These are phyloP conservation scores for Macrotus californicus DNA, from an alignment of 2,113 vertebrate genomes.

Conservation along the genomic window DNA sequence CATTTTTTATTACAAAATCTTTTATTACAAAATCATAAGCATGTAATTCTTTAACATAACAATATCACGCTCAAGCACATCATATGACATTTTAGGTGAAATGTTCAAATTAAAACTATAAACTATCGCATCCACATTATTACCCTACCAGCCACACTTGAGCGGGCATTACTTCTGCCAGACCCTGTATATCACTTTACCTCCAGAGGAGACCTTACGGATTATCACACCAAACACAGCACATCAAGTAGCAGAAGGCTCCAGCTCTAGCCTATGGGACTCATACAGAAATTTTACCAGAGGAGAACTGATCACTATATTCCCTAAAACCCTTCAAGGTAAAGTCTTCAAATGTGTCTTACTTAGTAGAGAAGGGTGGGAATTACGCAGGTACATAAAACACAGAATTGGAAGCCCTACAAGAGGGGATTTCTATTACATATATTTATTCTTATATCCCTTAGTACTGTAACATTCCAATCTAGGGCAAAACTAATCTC, in stretches of 20 bases:
- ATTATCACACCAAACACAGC: background rate
- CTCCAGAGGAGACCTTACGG: background rate
- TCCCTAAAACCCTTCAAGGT: background rate
- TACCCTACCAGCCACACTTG: no score
- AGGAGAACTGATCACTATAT: background rate
- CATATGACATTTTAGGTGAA: no score
- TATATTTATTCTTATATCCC: background rate
- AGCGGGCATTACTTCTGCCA: no score
- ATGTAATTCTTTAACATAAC: no score
- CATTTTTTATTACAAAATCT: no score
- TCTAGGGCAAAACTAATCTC: background rate
- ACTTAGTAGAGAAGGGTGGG: background rate
- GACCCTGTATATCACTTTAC: background rate
- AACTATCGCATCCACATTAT: no score
- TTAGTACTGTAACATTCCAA: background rate
- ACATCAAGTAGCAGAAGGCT: background rate
- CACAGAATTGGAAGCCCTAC: background rate
- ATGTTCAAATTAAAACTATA: no score
- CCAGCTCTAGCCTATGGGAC: background rate
- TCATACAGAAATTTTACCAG: background rate
- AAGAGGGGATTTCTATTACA: background rate
- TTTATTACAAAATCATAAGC: no score
- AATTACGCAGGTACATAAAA: background rate
- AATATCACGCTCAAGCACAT: no score
- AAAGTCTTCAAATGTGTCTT: background rate